Evolutionary conservation across 2,888 invertebrate species (phyloP), one percentile per base, ranked within the genome.

Genomic region (Ochlodes sylvanus): DNA sequence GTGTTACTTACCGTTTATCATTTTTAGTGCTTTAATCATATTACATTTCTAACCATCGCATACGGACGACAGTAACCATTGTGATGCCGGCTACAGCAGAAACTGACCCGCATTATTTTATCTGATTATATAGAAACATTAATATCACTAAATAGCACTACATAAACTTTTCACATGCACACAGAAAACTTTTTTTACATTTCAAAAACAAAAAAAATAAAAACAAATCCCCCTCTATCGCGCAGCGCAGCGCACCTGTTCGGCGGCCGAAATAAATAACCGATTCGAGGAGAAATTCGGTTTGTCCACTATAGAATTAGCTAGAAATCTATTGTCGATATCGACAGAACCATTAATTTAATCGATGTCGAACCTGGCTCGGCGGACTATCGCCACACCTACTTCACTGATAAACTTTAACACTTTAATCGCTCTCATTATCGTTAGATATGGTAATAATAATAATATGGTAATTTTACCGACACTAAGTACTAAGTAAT

Each of bases 201-300:
- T 32, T 32, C 9, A 3, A 12, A 38, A 38, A 9, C 38, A 38
- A 38, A 9, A 38, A 38, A 38, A 38, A 7, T 15, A 17, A 42
- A 50, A 50, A 54, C 34, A 52, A n/a, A 79, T 71, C 89, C 83
- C 61, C 78, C 82, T 87, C 84, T 89, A 85, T 76, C 75, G 17
- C 61, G 69, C 66, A 70, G 68, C 72, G 72, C 74, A 73, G 73
- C 75, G 82, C 91, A 91, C 91, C 91, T 91, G 90, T 87, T 81
- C 72, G 75, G 76, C 78, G 74, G 79, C 77, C 80, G 78, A 79
- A 82, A 88, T 91, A 88, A 90, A 91, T 90, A 86, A 87, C 84
- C 79, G 78, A 85, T 87, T 87, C 81, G 82, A 81, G 80, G 88
- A 86, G 87, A 89, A 90, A 90, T 90, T 85, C 84, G 82, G 84